phyloP scores from a whole-genome alignment of 2,113 vertebrate species.

The Cebus imitator region DNA sequence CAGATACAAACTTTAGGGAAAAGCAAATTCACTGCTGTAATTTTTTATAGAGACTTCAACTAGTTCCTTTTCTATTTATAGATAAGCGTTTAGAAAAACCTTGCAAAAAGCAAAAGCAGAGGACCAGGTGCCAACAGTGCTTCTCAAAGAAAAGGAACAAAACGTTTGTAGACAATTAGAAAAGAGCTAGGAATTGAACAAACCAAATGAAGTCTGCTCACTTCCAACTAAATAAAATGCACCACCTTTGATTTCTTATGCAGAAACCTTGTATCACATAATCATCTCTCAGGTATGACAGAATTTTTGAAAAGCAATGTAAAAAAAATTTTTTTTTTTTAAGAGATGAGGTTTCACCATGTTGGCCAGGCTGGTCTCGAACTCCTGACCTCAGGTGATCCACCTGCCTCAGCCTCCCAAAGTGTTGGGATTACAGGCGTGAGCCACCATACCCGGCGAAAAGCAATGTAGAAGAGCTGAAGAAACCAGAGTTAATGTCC shows the following conservation, averaged over 20 bases:
- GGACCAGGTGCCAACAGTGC: not conserved
- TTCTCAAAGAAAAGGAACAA: constrained; percentile 16
- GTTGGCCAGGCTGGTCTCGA: no score
- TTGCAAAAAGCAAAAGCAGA: not conserved
- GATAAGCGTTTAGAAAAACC: not conserved
- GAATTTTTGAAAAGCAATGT: not conserved
- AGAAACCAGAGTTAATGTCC: not conserved
- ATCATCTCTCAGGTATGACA: not conserved
- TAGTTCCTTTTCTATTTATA: not conserved
- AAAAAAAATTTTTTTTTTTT: not conserved
- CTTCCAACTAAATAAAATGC: not conserved
- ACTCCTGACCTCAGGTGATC: no score
- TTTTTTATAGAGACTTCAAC: not conserved
- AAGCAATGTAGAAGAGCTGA: not conserved
- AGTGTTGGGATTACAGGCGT: no score
- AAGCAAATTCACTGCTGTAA: not conserved
- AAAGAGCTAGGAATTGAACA: not conserved
- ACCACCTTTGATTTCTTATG: not conserved
- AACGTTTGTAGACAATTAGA: not conserved
- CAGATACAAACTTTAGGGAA: not conserved
- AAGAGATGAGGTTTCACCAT: no score
- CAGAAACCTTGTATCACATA: not conserved
- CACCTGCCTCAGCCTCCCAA: no score
- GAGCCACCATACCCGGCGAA: not conserved
- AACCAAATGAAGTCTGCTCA: not conserved